Evolutionary conservation across 2,797 vertebrate species (phyloP).

Genomic region (Argyrosomus regius): DNA sequence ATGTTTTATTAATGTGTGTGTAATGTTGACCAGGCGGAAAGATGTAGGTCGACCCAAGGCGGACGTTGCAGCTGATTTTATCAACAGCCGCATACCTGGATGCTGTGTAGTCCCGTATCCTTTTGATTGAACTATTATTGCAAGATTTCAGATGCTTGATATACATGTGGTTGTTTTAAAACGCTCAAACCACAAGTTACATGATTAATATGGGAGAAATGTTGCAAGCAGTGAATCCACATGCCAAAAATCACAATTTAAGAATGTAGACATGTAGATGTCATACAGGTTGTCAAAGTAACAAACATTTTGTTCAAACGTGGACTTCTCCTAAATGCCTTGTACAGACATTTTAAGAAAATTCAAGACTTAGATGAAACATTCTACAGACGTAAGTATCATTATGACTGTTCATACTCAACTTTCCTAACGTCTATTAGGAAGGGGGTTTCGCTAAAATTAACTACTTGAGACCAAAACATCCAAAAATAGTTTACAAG

Average conservation of each 20-base stretch:
- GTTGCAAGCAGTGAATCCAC: background rate
- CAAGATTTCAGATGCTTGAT: background rate
- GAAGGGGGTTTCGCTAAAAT: background rate
- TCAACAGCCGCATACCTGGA: constrained; percentile 90
- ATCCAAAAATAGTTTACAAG: background rate
- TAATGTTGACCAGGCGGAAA: constrained; percentile 84
- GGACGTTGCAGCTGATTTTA: constrained; percentile 93
- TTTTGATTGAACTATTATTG: constrained; percentile 63
- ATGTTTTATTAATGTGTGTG: constrained; percentile 15
- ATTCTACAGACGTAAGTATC: constrained; percentile 93
- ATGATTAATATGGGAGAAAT: background rate
- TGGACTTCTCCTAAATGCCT: constrained; percentile 60
- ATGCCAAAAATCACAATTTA: background rate
- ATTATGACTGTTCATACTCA: background rate
- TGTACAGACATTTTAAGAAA: constrained; percentile 92
- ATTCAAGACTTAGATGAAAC: constrained; percentile 94
- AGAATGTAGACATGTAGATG: background rate
- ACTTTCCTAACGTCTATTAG: background rate
- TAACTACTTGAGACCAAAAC: background rate
- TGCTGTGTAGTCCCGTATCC: constrained; percentile 94
- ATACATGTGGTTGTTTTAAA: background rate
- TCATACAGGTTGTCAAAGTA: background rate
- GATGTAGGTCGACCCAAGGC: constrained; percentile 94
- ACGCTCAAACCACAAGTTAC: background rate
- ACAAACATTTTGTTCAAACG: background rate